Evolutionary conservation across 64 coral and sea anemone genomes (phyloP), one percentile per base, ranked within the genome.

Genomic region (Montipora cactus): DNA sequence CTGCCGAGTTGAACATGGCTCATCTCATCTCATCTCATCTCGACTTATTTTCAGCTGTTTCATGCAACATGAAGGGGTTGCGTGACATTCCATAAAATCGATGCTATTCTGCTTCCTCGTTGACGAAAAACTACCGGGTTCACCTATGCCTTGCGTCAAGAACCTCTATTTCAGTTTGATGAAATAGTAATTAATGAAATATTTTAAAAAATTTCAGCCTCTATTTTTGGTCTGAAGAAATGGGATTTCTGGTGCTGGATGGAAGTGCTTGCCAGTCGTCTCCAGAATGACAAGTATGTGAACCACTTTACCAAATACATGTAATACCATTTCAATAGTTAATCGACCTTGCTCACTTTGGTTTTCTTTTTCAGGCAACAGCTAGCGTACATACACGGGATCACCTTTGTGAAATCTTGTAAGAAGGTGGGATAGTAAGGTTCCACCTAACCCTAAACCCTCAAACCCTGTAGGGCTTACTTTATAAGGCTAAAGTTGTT

Each of bases 231-330:
- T 16, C 57, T 93, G 73, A 88, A 80, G 76, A 93, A 93, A 93
- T 93, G 92, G 92, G 92, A 93, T 81, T 93, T 88, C 16, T 93
- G 92, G 92, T 80, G 84, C 64, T 93, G 92, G 92, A 81, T 93
- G 64, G 92, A 93, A 46, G 75, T 75, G 12, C 92, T 93, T 12
- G 66, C 74, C 50, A 48, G 58, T 50, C n/a, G 68, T 4, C 59
- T 80, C 10, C 92, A 70, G 49, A 81, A 93, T 55, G 84, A 93
- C 57, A 93, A 78, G 92, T 80, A 79, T 3, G 77, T 57, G 6
- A 37, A 57, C 53, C 1, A 57, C 53, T 57, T 57, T 37, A 0
- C 37, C 37, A 57, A 6, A 57, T 8, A 8, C 53, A 11, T 8
- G 11, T 57, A 57, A 57, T 57, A 57, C 6, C 13, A 52, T 16